Conservation (phyloP, 2,797 vertebrate genomes). For the Mormyrus proboscirostris region DNA sequence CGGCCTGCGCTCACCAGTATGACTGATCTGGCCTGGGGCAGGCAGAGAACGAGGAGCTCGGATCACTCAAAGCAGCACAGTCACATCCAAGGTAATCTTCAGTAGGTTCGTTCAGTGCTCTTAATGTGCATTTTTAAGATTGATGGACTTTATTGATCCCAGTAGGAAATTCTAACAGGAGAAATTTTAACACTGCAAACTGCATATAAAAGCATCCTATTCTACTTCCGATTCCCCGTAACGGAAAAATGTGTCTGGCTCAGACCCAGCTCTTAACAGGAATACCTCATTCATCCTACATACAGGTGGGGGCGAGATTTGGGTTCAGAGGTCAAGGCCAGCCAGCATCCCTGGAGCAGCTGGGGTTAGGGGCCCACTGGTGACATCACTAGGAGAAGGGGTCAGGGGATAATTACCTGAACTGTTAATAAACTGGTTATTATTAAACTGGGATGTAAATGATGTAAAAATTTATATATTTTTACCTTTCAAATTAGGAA, state of each 20-base stretch:
- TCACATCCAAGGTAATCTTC: neutral
- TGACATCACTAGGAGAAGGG: neutral
- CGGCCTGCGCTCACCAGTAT: neutral
- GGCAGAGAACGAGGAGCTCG: neutral
- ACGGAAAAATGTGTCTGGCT: neutral
- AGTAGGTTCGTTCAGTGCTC: neutral
- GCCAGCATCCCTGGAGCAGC: neutral
- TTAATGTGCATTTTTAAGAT: neutral
- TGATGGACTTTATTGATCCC: neutral
- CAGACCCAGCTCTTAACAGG: neutral
- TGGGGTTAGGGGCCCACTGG: neutral
- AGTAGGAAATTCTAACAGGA: neutral
- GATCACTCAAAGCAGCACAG: neutral
- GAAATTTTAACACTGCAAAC: neutral
- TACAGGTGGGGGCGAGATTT: neutral
- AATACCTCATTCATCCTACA: neutral
- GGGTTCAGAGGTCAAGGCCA: neutral
- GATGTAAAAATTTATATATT: neutral
- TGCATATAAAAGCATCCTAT: neutral
- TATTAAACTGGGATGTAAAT: neutral
- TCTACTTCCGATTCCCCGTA: neutral
- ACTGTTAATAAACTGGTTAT: neutral
- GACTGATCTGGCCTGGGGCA: neutral
- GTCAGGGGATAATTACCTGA: neutral
- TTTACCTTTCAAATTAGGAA: neutral